phyloP scores from a whole-genome alignment of 2,888 invertebrate species.

The Tubulanus polymorphus region DNA sequence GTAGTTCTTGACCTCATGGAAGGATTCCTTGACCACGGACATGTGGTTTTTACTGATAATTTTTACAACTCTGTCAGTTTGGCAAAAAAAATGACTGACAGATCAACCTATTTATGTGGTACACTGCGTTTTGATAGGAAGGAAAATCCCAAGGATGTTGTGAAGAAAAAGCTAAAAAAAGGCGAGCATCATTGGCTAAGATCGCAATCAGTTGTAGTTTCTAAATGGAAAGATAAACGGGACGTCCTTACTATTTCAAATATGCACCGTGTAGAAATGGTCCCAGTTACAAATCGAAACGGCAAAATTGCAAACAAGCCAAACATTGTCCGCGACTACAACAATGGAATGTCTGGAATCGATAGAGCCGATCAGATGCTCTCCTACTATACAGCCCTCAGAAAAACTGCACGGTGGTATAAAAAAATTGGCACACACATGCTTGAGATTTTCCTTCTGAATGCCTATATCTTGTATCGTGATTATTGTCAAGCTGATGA shows the following conservation, averaged over 20 bases:
- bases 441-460: slow-evolving; percentile 11
- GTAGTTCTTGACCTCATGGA: slow-evolving; percentile 6
- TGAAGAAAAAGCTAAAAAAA: slow-evolving; percentile 13
- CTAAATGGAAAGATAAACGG: slow-evolving; percentile 16
- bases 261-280: slow-evolving; percentile 15
- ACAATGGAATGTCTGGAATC: slow-evolving; percentile 15
- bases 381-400: slow-evolving; percentile 15
- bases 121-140: slow-evolving; percentile 10
- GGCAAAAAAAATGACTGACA: slow-evolving; percentile 1
- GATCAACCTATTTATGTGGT: slow-evolving; percentile 9
- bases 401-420: slow-evolving; percentile 13
- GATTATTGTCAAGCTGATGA: background rate
- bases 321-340: slow-evolving; percentile 14
- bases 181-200: slow-evolving; percentile 13
- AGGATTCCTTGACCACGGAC: slow-evolving; percentile 10
- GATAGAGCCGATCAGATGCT: slow-evolving; percentile 19
- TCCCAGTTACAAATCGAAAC: slow-evolving; percentile 10
- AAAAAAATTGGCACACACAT: slow-evolving; percentile 12
- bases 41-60: slow-evolving; percentile 11
- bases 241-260: slow-evolving; percentile 13
- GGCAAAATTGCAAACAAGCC: slow-evolving; percentile 8
- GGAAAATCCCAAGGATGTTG: slow-evolving; percentile 14
- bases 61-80: slow-evolving; percentile 13
- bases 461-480: slow-evolving; percentile 15
- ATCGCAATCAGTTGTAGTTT: slow-evolving; percentile 6